Percentiles rank a stretch among this genome's conserved stretches.
phyloP scores from a whole-genome alignment of 2,888 invertebrate genomes.

The Pristionchus arcanus region DNA sequence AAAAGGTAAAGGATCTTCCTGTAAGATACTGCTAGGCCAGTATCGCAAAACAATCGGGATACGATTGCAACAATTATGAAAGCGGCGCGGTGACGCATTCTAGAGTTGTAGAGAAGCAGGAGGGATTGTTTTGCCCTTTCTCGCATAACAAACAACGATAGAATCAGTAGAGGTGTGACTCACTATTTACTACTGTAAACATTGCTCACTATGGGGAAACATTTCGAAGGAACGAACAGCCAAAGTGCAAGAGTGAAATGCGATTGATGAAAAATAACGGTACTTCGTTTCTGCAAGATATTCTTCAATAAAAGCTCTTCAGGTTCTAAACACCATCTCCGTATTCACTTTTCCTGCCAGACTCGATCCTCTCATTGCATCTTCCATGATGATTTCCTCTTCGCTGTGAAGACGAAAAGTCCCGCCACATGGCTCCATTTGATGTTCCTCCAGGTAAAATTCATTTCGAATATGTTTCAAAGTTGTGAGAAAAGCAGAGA shows the following conservation, averaged over 20 bases:
- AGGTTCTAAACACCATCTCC: constrained; percentile 89
- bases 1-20: too few relatives aligned
- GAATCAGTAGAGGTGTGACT: not conserved
- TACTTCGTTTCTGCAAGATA: too few relatives aligned
- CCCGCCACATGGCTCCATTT: constrained; percentile 95
- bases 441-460: constrained; percentile 90
- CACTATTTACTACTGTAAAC: not conserved
- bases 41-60: not conserved
- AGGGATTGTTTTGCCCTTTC: not conserved
- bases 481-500: not conserved
- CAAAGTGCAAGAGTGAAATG: not conserved
- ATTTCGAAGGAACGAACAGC: not conserved
- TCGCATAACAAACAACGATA: not conserved
- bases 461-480: not conserved
- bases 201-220: not conserved
- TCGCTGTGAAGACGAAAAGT: constrained; percentile 84
- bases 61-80: not conserved
- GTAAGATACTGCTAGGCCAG: too few relatives aligned
- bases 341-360: constrained; percentile 92
- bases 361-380: constrained; percentile 90
- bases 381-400: constrained; percentile 83
- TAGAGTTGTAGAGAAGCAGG: not conserved
- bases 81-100: not conserved
- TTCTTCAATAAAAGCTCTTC: too few relatives aligned
- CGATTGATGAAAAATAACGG: not conserved